Conservation (phyloP, 2,888 invertebrate species). For the Melipona bicolor region DNA sequence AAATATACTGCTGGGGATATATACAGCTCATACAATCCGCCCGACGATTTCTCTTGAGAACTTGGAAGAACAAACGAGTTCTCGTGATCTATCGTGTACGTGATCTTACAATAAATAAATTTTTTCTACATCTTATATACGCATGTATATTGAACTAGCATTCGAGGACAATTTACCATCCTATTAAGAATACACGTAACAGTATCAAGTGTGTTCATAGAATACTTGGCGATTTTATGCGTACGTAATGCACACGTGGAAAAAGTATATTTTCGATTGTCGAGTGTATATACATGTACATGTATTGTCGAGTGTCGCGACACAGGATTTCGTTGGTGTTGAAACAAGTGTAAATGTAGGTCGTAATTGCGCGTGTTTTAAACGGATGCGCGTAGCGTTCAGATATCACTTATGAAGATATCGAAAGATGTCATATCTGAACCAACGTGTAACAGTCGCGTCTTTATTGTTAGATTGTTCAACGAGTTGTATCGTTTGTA, state of each 20-base stretch:
- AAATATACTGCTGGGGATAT: conserved; percentile 24
- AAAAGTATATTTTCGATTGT: conserved; percentile 52
- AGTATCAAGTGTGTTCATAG: conserved; percentile 23
- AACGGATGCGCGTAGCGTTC: background rate
- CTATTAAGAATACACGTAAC: conserved; percentile 2
- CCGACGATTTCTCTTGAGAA: conserved; percentile 56
- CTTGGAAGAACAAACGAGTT: conserved; percentile 1
- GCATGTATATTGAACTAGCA: conserved; percentile 26
- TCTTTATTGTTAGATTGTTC: conserved; percentile 24
- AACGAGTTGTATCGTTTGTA: conserved; percentile 21
- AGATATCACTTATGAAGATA: background rate
- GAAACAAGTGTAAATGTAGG: background rate
- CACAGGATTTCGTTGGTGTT: background rate
- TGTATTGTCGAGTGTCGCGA: background rate
- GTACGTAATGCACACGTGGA: conserved; percentile 36
- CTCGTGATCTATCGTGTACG: background rate
- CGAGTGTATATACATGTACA: conserved; percentile 1
- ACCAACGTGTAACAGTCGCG: background rate
- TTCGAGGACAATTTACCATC: conserved; percentile 18
- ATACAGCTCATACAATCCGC: conserved; percentile 72
- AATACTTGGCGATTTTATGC: conserved; percentile 53
- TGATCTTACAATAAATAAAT: conserved; percentile 1
- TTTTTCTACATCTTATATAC: conserved; percentile 40
- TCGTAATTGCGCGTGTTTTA: conserved; percentile 1
- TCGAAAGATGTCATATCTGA: background rate